Evolutionary conservation across 2,797 vertebrate species (phyloP).

Genomic region (Hapalemur alaotrensis): DNA sequence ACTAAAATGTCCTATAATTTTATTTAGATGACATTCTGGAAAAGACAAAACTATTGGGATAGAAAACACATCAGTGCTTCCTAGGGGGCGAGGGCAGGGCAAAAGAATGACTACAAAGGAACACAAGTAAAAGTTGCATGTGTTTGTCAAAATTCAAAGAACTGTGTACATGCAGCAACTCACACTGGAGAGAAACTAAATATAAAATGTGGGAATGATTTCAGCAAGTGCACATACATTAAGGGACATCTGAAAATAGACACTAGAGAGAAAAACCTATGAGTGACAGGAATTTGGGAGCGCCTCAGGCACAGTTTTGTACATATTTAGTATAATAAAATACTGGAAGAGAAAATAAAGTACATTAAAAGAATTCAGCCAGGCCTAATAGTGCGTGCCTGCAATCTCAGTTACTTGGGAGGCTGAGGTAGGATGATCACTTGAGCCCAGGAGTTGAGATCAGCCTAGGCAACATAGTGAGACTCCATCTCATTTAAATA

Average conservation of each 20-base stretch:
- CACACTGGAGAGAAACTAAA: background rate
- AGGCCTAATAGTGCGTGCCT: too few relatives aligned
- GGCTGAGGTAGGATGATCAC: too few relatives aligned
- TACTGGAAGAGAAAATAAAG: background rate
- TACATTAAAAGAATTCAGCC: too few relatives aligned
- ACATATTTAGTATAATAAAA: background rate
- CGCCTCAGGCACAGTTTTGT: background rate
- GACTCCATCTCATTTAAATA: too few relatives aligned
- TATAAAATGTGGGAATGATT: background rate
- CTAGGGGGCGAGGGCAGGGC: background rate
- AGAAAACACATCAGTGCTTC: background rate
- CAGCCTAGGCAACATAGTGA: too few relatives aligned
- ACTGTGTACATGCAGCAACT: background rate
- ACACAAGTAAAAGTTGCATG: background rate
- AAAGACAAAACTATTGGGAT: background rate
- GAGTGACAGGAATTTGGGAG: background rate
- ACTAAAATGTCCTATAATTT: background rate
- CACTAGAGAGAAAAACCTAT: background rate
- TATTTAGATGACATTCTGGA: slow-evolving; percentile 1
- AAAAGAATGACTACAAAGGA: background rate
- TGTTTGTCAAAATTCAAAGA: background rate
- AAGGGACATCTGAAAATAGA: background rate
- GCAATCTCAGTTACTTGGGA: too few relatives aligned
- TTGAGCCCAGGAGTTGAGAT: too few relatives aligned
- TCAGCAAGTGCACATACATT: background rate